Conservation (phyloP, 2,888 invertebrate genomes). For the Eupithecia dodoneata region DNA sequence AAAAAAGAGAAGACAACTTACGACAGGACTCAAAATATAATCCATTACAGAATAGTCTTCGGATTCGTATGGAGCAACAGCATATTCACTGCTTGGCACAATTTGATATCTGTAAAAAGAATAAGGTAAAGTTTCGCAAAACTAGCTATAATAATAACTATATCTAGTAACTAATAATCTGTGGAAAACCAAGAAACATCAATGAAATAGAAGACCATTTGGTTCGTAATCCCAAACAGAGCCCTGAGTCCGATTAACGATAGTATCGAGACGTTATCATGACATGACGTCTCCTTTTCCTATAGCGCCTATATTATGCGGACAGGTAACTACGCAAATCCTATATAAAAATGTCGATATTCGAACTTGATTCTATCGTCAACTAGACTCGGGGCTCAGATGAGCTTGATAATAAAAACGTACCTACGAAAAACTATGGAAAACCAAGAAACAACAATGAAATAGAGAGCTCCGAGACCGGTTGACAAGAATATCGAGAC, state of each 20-base stretch:
- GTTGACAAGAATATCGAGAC: no score
- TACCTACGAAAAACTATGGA: no score
- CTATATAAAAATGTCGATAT: no score
- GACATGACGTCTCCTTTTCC: no score
- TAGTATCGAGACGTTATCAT: no score
- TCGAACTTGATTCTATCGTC: no score
- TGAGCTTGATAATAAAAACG: no score
- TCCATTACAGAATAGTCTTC: conserved; percentile 47
- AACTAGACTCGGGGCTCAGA: background rate
- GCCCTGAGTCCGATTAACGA: no score
- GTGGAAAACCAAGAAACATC: background rate
- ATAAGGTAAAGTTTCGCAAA: background rate
- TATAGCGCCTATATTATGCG: no score
- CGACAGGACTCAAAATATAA: conserved; percentile 50
- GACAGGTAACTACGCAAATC: no score
- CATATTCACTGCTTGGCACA: conserved; percentile 47
- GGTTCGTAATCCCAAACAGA: background rate
- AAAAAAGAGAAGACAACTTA: conserved; percentile 45
- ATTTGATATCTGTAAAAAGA: conserved; percentile 38
- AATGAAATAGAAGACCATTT: background rate
- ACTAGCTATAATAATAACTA: background rate
- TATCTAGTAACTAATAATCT: background rate
- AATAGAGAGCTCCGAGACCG: no score
- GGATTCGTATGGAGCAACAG: conserved; percentile 44
- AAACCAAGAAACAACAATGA: no score